Percentiles rank a stretch among this genome's conserved stretches.
phyloP scores from a whole-genome alignment of 2,113 vertebrate genomes.

The Rynchops niger region DNA sequence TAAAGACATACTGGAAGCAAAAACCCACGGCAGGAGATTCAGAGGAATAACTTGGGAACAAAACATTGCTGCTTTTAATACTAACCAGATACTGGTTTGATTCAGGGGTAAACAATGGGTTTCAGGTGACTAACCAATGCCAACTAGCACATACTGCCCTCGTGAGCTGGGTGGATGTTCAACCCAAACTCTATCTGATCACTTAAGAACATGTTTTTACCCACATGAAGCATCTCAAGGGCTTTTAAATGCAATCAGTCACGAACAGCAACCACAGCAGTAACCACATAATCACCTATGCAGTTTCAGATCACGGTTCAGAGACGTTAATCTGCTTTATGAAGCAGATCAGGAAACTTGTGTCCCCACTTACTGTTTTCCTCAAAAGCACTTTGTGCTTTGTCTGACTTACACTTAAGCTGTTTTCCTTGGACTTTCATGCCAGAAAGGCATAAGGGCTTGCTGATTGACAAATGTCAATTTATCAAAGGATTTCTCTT shows the following conservation, averaged over 20 bases:
- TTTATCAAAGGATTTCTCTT: not conserved
- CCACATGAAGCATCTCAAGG: not conserved
- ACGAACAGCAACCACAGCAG: not conserved
- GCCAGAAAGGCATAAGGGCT: not conserved
- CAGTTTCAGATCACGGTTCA: not conserved
- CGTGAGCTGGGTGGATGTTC: not conserved
- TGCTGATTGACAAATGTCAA: not conserved
- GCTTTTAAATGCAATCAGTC: not conserved
- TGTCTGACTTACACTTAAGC: not conserved
- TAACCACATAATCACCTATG: accelerated
- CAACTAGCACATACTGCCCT: not conserved
- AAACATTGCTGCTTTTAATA: not conserved
- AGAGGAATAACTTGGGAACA: not conserved
- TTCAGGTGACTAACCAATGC: not conserved
- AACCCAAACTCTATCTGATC: not conserved
- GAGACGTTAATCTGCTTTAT: not conserved
- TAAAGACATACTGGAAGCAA: not conserved
- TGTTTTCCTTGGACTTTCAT: not conserved
- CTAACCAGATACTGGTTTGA: not conserved
- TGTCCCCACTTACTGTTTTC: not conserved
- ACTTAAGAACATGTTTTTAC: not conserved
- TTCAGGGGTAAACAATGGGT: accelerated
- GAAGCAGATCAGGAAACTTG: not conserved
- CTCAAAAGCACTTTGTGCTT: not conserved
- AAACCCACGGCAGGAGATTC: not conserved